Evolutionary conservation across 2,888 invertebrate genomes (phyloP).

Genomic region (Ceriagrion tenellum): DNA sequence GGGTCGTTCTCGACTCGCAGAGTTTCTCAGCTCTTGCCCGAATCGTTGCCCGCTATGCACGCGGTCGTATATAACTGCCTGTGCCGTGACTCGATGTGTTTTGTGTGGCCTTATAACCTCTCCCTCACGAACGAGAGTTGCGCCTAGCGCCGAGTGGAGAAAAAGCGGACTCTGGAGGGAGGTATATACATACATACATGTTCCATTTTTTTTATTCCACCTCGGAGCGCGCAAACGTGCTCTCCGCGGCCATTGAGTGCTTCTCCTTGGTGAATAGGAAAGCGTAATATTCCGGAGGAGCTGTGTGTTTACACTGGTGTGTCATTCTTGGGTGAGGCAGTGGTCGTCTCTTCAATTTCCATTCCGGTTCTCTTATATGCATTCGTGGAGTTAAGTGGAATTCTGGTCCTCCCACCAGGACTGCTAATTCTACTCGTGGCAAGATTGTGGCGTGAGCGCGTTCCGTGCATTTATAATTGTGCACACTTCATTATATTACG

Average conservation of each 20-base stretch:
- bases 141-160: background rate
- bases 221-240: background rate
- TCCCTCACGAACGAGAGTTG: background rate
- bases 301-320: background rate
- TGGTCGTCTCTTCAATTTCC: no score
- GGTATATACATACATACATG: background rate
- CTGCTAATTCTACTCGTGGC: background rate
- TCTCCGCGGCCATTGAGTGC: background rate
- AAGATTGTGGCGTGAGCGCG: background rate
- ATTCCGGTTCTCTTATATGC: no score
- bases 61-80: background rate
- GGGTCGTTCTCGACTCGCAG: background rate
- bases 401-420: background rate
- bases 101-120: background rate
- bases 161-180: background rate
- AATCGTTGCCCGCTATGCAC: background rate
- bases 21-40: no score
- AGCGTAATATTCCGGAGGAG: conserved; percentile 2
- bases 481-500: background rate
- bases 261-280: background rate
- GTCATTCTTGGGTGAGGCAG: background rate
- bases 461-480: background rate
- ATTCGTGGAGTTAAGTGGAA: background rate
- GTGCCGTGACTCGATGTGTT: background rate
- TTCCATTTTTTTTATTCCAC: background rate